Evolutionary conservation across 2,113 vertebrate genomes (phyloP), one percentile per base, ranked within the genome.

Genomic region (Nycticebus coucang): DNA sequence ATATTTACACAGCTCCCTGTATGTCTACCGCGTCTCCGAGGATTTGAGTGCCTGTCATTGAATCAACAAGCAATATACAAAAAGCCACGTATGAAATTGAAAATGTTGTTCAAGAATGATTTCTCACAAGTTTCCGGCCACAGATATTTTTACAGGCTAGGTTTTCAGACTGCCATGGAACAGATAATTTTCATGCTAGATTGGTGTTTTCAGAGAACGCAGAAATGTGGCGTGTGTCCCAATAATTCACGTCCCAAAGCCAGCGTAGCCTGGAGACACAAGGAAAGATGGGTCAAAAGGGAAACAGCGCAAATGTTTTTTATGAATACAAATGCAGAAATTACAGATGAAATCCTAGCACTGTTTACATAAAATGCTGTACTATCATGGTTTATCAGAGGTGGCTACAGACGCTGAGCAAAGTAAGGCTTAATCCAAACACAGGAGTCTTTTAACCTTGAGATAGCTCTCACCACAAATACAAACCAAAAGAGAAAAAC

Each of bases 11-110:
- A 71, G 74, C 55, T 72, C 75, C 64, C 74, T 33, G n/a, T 37
- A 14, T 8, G 71, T 22, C 53, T 71, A 71, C 87, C 72, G 93
- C 92, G 87, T 87, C 82, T 37, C 86, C 26, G 72, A 68, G 83
- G 94, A 89, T 93, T 79, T 57, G 13, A 86, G 45, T 50, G 94
- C 50, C 68, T 50, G 13, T 74, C 86, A 96, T 22, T 79, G 62
- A 94, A 93, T 96, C 94, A 64, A 96, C 66, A 96, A 66, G 92
- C 89, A 78, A 81, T 37, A 86, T 78, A 94, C 74, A 89, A 82
- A 82, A 89, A 45, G 72, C 79, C 24, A 19, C 7, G 33, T 78
- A 77, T 82, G 94, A 89, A 55, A 94, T 4, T 85, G 82, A 68
- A 85, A 93, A 22, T 26, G 66, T 11, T 24, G 50, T 28, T 78